Conservation (phyloP, 2,797 vertebrate genomes). For the Crocodylus rhombifer region DNA sequence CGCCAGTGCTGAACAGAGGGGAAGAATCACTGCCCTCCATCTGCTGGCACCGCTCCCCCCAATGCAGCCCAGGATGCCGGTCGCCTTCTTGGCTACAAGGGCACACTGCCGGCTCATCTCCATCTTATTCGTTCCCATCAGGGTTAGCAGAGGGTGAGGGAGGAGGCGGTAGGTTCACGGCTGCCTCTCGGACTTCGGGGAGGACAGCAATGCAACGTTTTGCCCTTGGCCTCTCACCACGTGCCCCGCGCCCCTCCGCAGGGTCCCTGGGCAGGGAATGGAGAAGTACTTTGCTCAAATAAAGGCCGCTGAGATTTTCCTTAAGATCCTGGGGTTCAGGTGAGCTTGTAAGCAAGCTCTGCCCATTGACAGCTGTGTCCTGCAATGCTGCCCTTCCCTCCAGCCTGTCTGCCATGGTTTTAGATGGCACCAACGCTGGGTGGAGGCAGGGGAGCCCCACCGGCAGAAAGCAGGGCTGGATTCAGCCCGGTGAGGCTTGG, state of each 20-base stretch:
- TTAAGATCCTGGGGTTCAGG: background rate
- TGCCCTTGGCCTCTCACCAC: background rate
- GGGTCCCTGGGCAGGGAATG: background rate
- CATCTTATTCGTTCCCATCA: background rate
- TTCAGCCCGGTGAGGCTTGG: background rate
- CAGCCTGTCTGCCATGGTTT: background rate
- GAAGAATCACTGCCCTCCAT: too few relatives aligned
- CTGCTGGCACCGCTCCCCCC: too few relatives aligned
- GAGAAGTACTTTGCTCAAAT: background rate
- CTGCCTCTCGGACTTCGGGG: background rate
- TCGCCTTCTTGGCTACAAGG: too few relatives aligned
- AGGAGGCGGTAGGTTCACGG: background rate
- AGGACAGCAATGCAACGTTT: background rate
- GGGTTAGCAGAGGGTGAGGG: background rate
- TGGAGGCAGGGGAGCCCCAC: background rate
- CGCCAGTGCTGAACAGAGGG: too few relatives aligned
- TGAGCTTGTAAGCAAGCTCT: background rate
- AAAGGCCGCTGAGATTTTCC: background rate
- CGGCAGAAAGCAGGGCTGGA: background rate
- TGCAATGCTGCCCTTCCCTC: background rate
- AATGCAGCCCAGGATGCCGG: too few relatives aligned
- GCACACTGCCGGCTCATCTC: too few relatives aligned
- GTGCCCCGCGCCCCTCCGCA: background rate
- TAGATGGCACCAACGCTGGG: background rate
- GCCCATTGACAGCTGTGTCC: background rate